Evolutionary conservation across 37 sponge, comb jelly and placozoan species (phyloP).

Genomic region (Diacarnus erythraeanus): DNA sequence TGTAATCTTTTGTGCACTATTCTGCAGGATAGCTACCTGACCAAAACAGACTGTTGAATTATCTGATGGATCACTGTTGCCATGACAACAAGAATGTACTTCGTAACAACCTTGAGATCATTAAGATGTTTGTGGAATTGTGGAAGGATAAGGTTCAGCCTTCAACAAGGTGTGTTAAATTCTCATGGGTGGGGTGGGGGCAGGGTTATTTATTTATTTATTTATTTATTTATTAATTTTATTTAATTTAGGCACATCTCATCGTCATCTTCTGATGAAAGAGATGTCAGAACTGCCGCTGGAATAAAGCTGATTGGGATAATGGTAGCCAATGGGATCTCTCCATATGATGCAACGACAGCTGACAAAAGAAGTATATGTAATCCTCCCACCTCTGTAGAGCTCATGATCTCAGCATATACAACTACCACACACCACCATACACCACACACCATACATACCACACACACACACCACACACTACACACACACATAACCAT

Average conservation of each 20-base stretch:
- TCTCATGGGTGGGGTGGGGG: too few relatives aligned
- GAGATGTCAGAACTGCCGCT: background rate
- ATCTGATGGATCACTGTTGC: constrained; percentile 71
- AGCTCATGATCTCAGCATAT: too few relatives aligned
- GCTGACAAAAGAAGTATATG: too few relatives aligned
- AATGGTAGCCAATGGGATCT: constrained; percentile 83
- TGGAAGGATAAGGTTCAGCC: constrained; percentile 75
- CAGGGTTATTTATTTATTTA: too few relatives aligned
- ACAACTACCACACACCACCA: too few relatives aligned
- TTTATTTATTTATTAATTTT: too few relatives aligned
- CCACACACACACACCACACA: too few relatives aligned
- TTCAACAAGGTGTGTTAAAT: constrained; percentile 55
- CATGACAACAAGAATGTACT: constrained; percentile 75
- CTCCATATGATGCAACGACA: constrained; percentile 63
- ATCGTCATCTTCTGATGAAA: too few relatives aligned
- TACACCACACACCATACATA: too few relatives aligned
- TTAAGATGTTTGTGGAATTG: constrained; percentile 78
- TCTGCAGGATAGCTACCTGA: constrained; percentile 53
- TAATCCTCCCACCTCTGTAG: too few relatives aligned
- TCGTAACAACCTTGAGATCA: constrained; percentile 88
- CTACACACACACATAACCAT: too few relatives aligned
- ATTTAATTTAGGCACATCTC: too few relatives aligned
- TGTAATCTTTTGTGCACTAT: background rate
- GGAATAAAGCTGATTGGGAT: constrained; percentile 92
- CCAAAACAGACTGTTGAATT: constrained; percentile 68